Percentiles rank a stretch among this genome's conserved stretches.
These are phyloP conservation scores for Diglossa brunneiventris DNA, from an alignment of 2,113 vertebrate genomes.

Conservation along the genomic window DNA sequence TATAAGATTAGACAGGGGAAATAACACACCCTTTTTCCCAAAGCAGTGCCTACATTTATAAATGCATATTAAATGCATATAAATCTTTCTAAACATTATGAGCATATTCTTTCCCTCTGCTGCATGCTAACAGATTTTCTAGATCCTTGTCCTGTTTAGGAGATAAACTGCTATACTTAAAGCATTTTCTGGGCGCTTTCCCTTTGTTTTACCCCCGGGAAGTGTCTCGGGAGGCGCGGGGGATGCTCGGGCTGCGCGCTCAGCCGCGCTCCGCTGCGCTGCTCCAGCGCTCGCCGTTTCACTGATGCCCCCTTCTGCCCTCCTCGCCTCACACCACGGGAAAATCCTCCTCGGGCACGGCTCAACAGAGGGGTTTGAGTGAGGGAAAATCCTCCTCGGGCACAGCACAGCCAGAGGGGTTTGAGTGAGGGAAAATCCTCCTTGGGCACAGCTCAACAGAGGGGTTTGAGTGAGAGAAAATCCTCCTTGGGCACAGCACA, in stretches of 20 bases:
- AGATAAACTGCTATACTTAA: background rate
- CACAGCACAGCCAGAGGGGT: no score
- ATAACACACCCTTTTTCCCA: background rate
- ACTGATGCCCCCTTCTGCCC: slow-evolving; percentile 60
- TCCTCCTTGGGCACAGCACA: no score
- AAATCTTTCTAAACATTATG: background rate
- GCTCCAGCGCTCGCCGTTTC: background rate
- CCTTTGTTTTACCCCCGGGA: fast-evolving
- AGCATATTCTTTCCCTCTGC: background rate
- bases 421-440: no score
- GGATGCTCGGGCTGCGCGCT: background rate
- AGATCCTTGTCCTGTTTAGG: background rate
- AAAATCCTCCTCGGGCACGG: background rate
- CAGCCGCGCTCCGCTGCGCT: background rate
- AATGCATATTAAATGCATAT: no score
- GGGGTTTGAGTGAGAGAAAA: no score
- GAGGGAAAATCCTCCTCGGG: no score
- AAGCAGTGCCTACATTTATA: background rate
- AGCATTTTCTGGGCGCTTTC: background rate
- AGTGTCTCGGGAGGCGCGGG: background rate
- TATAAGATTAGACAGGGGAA: background rate
- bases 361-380: no score
- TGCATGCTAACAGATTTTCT: background rate
- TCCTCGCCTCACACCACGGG: background rate
- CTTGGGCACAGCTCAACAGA: no score